These are phyloP conservation scores for Labrus mixtus DNA, from an alignment of 2,113 vertebrate genomes.

Conservation along the genomic window DNA sequence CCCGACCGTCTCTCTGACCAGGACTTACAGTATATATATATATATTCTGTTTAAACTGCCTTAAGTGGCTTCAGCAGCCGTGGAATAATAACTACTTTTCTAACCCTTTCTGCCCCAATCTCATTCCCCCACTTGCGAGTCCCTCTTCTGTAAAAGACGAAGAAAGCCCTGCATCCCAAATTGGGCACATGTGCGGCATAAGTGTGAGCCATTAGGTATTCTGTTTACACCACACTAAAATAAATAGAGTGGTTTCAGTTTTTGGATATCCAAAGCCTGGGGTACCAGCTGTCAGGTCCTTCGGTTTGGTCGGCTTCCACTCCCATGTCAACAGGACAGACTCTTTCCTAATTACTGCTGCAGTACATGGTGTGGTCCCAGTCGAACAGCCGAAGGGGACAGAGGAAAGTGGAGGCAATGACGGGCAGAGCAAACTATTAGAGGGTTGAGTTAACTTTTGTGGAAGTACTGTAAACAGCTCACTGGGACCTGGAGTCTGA, in stretches of 20 bases:
- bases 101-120: slow-evolving; percentile 28
- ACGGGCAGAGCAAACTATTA: slow-evolving; percentile 76
- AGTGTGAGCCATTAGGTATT: slow-evolving; percentile 80
- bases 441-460: slow-evolving; percentile 76
- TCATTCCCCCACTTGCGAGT: slow-evolving; percentile 21
- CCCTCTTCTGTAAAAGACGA: slow-evolving; percentile 36
- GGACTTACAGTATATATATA: background rate
- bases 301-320: slow-evolving; percentile 77
- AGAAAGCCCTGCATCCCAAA: slow-evolving; percentile 58
- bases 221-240: slow-evolving; percentile 81
- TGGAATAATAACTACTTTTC: slow-evolving; percentile 60
- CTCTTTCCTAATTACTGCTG: slow-evolving; percentile 75
- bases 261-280: slow-evolving; percentile 72
- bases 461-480: slow-evolving; percentile 77
- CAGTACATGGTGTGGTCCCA: slow-evolving; percentile 71
- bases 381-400: slow-evolving; percentile 73
- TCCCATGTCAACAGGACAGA: slow-evolving; percentile 76
- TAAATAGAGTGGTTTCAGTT: slow-evolving; percentile 79
- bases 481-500: slow-evolving; percentile 43
- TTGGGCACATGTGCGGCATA: slow-evolving; percentile 76
- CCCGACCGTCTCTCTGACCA: background rate
- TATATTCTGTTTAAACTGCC: slow-evolving; percentile 45
- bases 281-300: slow-evolving; percentile 75
- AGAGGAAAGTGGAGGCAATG: slow-evolving; percentile 74
- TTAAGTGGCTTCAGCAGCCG: slow-evolving; percentile 54